Percentiles rank a stretch among this genome's conserved stretches.
Evolutionary conservation across 1,140 invertebrate species (phyloP).

Genomic region (Theocolax elegans): DNA sequence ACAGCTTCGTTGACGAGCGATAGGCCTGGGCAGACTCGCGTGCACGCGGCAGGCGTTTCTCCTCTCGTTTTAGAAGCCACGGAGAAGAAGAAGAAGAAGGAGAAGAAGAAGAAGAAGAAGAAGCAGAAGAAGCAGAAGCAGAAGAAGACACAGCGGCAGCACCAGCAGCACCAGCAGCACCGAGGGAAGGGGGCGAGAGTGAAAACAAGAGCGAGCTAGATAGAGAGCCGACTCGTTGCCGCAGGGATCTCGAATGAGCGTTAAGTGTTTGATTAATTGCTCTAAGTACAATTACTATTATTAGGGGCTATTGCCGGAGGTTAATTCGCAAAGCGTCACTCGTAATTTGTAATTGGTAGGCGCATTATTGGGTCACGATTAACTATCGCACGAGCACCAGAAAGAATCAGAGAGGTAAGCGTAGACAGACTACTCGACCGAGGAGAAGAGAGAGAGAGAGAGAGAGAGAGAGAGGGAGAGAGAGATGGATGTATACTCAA

Average conservation of each 20-base stretch:
- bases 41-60: background rate
- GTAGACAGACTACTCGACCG: too few species aligned
- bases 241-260: conserved; percentile 37
- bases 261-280: conserved; percentile 49
- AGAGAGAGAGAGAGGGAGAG: background rate
- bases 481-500: too few species aligned
- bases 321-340: conserved; percentile 42
- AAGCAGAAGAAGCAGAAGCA: background rate
- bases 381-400: background rate
- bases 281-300: conserved; percentile 44
- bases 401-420: background rate
- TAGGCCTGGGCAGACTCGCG: background rate
- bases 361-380: conserved; percentile 42
- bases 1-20: conserved; percentile 6
- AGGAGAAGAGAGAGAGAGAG: background rate
- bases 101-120: background rate
- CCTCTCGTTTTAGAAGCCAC: background rate
- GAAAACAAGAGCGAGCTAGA: too few species aligned
- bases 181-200: background rate
- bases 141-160: too few species aligned
- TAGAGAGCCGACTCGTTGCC: background rate
- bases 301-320: conserved; percentile 43
- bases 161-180: background rate
- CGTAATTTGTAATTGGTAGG: conserved; percentile 41
- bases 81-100: too few species aligned